Evolutionary conservation across 37 sponge, comb jelly and placozoan species (phyloP), one percentile per base, ranked within the genome.

Genomic region (Axinella damicornis): DNA sequence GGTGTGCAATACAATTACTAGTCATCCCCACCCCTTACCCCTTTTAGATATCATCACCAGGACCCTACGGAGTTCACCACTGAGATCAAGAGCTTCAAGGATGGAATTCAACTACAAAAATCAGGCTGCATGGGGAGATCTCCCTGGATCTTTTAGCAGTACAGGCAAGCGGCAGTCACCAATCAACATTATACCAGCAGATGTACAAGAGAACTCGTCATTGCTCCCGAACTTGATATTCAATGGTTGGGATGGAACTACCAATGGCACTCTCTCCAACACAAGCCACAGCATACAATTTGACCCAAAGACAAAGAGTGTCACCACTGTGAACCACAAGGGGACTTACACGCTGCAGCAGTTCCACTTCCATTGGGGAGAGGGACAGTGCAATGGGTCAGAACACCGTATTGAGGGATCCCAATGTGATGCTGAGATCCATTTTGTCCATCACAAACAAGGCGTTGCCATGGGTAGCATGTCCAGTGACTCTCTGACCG

Each of bases 311-410:
- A 76, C 21, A 14, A 5, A 5, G 41, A 20, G 46, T 5, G 46
- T 9, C 46, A 46, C 46, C 6, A 57, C 72, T 12, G 17, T 12
- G 21, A 89, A 69, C 24, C 72, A 82, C 35, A 30, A 39, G 34
- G 89, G 84, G 2, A 78, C 71, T 17, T 89, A 89, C 54, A 15
- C 22, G 5, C 57, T 91, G 1, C 30, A 19, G 66, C 91, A 86
- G 74, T 90, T 90, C 57, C 90, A 90, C 56, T 25, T 85, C 31
- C 90, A 90, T 76, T 90, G 90, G 90, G 91, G 91, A 0, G 20
- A n/a, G 46, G 28, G 41, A 11, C 38, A 34, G 18, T 25, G 24
- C 0, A 73, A 77, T 52, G 91, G 91, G 1, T 81, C 91, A 20
- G 91, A 91, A 65, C 86, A 91, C 57, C 19, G 12, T 2, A 30